These are phyloP conservation scores for Riptortus pedestris DNA, from an alignment of 1,140 invertebrate genomes.

Conservation along the genomic window DNA sequence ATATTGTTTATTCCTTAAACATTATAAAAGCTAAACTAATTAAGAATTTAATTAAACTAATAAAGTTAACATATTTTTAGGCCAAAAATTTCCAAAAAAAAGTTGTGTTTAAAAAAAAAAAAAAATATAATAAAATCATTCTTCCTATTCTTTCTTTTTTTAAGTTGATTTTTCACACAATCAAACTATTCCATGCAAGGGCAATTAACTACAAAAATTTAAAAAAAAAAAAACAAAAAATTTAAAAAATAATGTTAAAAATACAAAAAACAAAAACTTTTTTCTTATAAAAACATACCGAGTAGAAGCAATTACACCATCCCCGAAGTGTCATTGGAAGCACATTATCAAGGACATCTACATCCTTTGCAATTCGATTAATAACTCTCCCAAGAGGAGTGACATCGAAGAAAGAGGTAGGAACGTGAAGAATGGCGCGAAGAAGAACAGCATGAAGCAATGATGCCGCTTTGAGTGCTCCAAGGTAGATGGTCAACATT, in stretches of 20 bases:
- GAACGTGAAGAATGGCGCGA: slow-evolving; percentile 45
- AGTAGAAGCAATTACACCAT: slow-evolving; percentile 39
- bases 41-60: too few relatives aligned
- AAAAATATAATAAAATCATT: too few relatives aligned
- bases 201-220: too few relatives aligned
- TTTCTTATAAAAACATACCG: slow-evolving; percentile 36
- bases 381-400: slow-evolving; percentile 74
- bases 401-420: slow-evolving; percentile 73
- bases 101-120: too few relatives aligned
- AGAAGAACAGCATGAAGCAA: slow-evolving; percentile 58
- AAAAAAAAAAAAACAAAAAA: slow-evolving; percentile 3
- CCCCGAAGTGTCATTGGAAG: slow-evolving; percentile 37
- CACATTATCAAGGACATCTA: slow-evolving; percentile 57
- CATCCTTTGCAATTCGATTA: slow-evolving; percentile 76
- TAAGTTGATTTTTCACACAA: too few relatives aligned
- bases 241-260: neutral
- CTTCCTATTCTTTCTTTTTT: too few relatives aligned
- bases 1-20: too few relatives aligned
- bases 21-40: too few relatives aligned
- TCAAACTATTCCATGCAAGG: too few relatives aligned
- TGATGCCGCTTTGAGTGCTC: slow-evolving; percentile 56
- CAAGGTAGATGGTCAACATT: slow-evolving; percentile 42
- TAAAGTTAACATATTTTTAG: too few relatives aligned
- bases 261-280: neutral
- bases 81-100: too few relatives aligned